phyloP scores from a whole-genome alignment of 2,797 vertebrate species.

The Peromyscus attwateri region DNA sequence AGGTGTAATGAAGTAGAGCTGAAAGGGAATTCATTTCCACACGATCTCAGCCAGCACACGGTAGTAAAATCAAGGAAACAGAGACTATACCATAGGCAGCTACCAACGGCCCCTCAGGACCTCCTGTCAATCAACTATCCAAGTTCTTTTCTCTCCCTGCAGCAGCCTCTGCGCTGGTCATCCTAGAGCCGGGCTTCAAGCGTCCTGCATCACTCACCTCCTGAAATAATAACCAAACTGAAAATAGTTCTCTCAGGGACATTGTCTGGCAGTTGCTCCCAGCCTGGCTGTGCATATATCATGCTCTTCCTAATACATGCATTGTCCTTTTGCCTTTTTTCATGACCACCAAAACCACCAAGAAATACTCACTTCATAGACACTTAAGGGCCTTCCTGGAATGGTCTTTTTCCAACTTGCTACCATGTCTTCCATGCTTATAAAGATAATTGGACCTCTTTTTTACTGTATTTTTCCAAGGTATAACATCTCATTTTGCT shows the following conservation, averaged over 20 bases:
- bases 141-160: neutral
- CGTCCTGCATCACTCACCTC: neutral
- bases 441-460: neutral
- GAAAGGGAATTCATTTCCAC: constrained; percentile 42
- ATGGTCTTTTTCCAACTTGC: neutral
- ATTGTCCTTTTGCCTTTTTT: neutral
- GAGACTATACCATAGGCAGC: constrained; percentile 2
- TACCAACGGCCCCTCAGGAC: neutral
- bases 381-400: neutral
- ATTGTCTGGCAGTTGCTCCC: neutral
- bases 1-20: constrained; percentile 52
- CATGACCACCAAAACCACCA: neutral
- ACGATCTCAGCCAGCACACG: neutral
- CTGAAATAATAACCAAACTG: neutral
- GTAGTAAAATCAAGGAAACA: constrained; percentile 48
- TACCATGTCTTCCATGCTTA: neutral
- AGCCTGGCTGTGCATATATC: neutral
- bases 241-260: neutral
- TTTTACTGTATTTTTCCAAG: neutral
- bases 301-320: neutral
- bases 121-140: neutral
- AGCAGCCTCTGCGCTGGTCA: neutral
- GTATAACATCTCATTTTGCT: neutral
- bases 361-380: neutral
- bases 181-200: neutral